Evolutionary conservation across 1,140 invertebrate species (phyloP), one percentile per base, ranked within the genome.

Genomic region (Parasteatoda tepidariorum): DNA sequence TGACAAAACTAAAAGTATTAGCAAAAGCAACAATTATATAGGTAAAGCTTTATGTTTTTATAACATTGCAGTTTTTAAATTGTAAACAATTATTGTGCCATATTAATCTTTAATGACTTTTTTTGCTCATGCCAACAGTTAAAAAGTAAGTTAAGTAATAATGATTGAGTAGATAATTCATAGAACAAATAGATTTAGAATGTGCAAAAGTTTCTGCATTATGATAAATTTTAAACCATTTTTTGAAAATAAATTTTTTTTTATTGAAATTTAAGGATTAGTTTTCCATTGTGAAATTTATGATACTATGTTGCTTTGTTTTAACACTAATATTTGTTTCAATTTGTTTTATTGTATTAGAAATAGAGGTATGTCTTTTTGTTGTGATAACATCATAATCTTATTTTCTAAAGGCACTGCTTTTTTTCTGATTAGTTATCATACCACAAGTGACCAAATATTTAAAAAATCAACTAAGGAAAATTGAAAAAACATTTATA

Each of bases 21-120:
- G 48, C 26, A 79, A 79, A 38, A 68, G 76, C 15, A 79, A 34
- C 13, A 67, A 22, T 28, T 5, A 57, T 68, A 55, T 79, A 67
- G 75, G 75, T 79, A 79, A 79, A 67, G 13, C 13, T 11, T 38
- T 30, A 2, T n/a, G 5, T 18, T 57, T 55, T 18, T 13, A 48
- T 4, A n/a, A 30, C 5, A 31, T 68, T 68, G 6, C 22, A 9
- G 11, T 68, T 26, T 22, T n/a, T n/a, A 41, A 26, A 38, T 15
- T 34, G 9, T 26, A 4, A 9, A 22, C 59, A 22, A 62, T 26
- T 2, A 62, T 22, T 11, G 18, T 7, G 6, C 1, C 5, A 59
- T 59, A 11, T 59, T 59, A 9, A 9, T 24, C 24, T n/a, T 22
- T 59, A 22, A 59, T 22, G 7, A 26, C 24, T 59, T 59, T 59